phyloP scores from a whole-genome alignment of 2,113 vertebrate genomes.

The Diglossa brunneiventris region DNA sequence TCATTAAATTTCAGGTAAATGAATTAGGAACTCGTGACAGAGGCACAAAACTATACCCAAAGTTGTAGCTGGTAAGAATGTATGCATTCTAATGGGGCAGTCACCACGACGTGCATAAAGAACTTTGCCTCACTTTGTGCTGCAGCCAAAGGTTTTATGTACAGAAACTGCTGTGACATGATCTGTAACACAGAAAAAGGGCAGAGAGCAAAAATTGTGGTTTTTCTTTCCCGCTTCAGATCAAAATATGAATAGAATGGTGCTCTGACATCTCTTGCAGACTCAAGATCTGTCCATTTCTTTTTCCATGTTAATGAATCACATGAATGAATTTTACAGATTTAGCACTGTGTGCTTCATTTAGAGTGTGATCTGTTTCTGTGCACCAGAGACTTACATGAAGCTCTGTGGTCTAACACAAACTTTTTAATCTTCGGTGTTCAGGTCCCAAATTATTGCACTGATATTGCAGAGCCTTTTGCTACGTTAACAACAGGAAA shows the following conservation, averaged over 20 bases:
- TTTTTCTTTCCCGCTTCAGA: neutral
- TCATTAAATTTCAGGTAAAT: neutral
- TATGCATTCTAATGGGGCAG: too few relatives aligned
- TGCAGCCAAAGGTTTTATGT: neutral
- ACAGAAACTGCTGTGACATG: neutral
- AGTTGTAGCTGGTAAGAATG: neutral
- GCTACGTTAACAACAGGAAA: neutral
- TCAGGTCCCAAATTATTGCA: neutral
- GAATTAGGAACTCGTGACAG: neutral
- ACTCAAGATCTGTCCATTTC: neutral
- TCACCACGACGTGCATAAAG: neutral
- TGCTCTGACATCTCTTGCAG: neutral
- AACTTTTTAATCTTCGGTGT: neutral
- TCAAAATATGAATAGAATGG: neutral
- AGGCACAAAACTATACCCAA: neutral
- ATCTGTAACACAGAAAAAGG: neutral
- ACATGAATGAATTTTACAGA: neutral
- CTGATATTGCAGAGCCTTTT: neutral
- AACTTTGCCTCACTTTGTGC: neutral
- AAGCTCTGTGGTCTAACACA: neutral
- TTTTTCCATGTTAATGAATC: neutral
- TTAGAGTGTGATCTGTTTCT: neutral
- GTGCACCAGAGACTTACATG: neutral
- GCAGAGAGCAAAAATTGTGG: neutral
- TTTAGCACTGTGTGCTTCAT: neutral